phyloP scores from a whole-genome alignment of 1,140 invertebrate species.

The Sycophila sp. region DNA sequence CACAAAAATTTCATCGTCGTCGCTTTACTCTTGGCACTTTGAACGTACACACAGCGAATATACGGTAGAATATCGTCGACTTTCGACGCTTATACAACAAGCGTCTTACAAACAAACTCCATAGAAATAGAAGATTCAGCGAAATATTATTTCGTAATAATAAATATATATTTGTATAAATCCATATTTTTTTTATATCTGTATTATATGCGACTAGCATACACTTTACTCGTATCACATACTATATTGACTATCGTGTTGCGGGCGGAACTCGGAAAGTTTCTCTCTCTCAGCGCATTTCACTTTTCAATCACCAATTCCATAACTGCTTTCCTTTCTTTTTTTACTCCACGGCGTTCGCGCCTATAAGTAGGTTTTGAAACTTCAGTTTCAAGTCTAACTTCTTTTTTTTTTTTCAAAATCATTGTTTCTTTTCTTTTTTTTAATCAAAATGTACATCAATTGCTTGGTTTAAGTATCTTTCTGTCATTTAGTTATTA shows the following conservation, averaged over 20 bases:
- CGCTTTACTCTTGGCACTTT: conserved; percentile 27
- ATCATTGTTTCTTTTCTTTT: not conserved
- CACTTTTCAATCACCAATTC: conserved; percentile 28
- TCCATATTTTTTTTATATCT: conserved; percentile 54
- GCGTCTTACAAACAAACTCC: conserved; percentile 12
- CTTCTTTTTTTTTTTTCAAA: not conserved
- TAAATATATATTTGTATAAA: conserved; percentile 55
- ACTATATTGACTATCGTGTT: conserved; percentile 67
- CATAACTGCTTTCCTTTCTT: conserved; percentile 18
- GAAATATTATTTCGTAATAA: conserved; percentile 42
- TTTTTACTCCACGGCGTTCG: not conserved
- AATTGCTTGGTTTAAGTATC: not conserved
- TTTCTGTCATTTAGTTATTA: too few species aligned
- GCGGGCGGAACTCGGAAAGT: conserved; percentile 54
- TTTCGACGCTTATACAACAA: conserved; percentile 33
- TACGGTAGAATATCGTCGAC: conserved; percentile 10
- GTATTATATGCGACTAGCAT: conserved; percentile 57
- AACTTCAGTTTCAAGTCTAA: not conserved
- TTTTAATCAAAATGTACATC: not conserved
- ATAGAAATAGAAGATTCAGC: conserved; percentile 48
- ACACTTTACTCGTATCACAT: conserved; percentile 65
- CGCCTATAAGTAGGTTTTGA: not conserved
- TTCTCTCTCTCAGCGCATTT: conserved; percentile 40
- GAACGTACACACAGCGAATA: conserved; percentile 20
- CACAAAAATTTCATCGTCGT: not conserved